These are phyloP conservation scores for Aphrocallistes beatrix DNA, from an alignment of 37 sponge, comb jelly and placozoan species.

Conservation along the genomic window DNA sequence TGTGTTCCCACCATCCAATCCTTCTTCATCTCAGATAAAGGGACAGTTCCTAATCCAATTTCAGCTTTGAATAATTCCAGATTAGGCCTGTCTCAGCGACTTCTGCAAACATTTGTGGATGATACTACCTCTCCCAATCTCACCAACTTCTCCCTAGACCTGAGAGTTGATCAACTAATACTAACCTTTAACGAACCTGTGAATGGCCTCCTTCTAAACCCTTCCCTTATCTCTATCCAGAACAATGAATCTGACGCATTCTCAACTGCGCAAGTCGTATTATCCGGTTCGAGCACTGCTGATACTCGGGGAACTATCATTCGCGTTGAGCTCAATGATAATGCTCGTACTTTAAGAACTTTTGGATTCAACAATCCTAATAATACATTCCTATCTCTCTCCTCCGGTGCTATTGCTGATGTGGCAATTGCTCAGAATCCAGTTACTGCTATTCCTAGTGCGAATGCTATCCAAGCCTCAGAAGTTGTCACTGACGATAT, in stretches of 20 bases:
- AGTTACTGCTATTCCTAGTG: constrained; percentile 27
- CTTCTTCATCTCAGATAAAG: constrained; percentile 39
- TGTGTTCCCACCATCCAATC: constrained; percentile 49
- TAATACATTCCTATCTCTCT: constrained; percentile 57
- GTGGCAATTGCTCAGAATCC: constrained; percentile 42
- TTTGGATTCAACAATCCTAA: constrained; percentile 6
- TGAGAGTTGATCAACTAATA: constrained; percentile 37
- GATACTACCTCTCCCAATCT: constrained; percentile 62
- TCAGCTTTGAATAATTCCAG: constrained; percentile 13
- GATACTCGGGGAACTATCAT: not conserved
- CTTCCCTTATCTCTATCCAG: constrained; percentile 28
- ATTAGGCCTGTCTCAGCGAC: not conserved
- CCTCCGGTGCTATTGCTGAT: constrained; percentile 35
- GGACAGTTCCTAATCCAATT: constrained; percentile 38
- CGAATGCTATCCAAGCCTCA: constrained; percentile 46
- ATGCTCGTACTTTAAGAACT: not conserved
- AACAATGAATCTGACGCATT: not conserved
- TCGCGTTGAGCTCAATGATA: not conserved
- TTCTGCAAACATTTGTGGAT: constrained; percentile 23
- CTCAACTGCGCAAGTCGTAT: not conserved
- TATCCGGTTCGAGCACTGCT: not conserved
- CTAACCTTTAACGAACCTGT: constrained; percentile 75
- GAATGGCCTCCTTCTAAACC: constrained; percentile 19
- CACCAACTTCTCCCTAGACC: constrained; percentile 37
- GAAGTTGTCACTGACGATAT: constrained; percentile 33